Evolutionary conservation across 2,113 vertebrate species (phyloP), one percentile per base, ranked within the genome.

Genomic region (Corythaixoides concolor): DNA sequence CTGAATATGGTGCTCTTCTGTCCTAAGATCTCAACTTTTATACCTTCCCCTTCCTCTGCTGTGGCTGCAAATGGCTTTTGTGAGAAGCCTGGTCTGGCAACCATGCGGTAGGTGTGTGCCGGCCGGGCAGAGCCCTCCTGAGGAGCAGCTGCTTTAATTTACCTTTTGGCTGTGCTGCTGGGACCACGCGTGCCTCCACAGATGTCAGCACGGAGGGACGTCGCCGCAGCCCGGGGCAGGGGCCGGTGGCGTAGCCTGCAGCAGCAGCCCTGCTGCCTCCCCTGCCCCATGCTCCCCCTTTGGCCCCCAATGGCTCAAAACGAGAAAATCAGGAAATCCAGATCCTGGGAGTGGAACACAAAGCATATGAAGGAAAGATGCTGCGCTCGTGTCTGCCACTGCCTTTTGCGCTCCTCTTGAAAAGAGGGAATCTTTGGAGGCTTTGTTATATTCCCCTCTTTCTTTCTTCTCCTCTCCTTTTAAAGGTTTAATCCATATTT

Each of bases 121-220:
- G 3, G 35, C 43, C 0, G 0, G 37, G 32, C 37, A 85, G 43
- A 81, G 33, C 19, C 69, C 49, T 89, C 39, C 56, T 21, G 52
- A 75, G 41, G n/a, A 78, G 70, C 56, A 76, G 53, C 58, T 82
- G 39, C 49, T 84, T 63, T 76, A 30, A 69, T 92, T 53, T 30
- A 20, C 35, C 45, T 56, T 64, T 49, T 52, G 59, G 33, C n/a
- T 1, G 0, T 27, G 39, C 17, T 11, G 49, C 39, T 79, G 39
- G 58, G 53, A 75, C 30, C 22, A 60, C 12, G 2, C 11, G 5
- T 17, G 12, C 28, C 45, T 62, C 59, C 60, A 33, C 41, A 63
- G 52, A 63, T 32, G 58, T 74, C 24, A 22, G 41, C 0, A 0
- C 0, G 1, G 60, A 69, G 45, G 8, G 28, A 52, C 3, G 8